phyloP scores from a whole-genome alignment of 2,797 vertebrate genomes.

The Enteromius treurensis region DNA sequence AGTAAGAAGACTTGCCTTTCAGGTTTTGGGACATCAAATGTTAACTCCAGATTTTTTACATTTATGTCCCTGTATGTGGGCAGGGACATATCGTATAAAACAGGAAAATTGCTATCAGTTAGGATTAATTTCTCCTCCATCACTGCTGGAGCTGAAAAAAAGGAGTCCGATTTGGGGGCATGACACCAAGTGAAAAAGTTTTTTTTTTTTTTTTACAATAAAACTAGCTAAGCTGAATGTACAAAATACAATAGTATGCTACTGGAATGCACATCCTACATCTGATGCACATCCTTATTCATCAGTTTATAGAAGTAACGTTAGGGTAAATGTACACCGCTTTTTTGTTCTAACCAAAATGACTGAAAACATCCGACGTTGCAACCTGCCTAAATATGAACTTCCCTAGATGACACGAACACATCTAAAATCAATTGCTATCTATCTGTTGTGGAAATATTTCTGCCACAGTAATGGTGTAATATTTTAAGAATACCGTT shows the following conservation, averaged over 20 bases:
- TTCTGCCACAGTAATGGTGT: not conserved
- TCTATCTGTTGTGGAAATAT: not conserved
- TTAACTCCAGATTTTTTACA: not conserved
- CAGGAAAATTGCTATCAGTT: too few relatives aligned
- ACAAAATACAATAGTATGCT: not conserved
- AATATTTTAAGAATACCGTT: not conserved
- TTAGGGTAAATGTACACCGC: not conserved
- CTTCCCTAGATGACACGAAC: not conserved
- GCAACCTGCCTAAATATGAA: not conserved
- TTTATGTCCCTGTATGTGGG: too few relatives aligned
- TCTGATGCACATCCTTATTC: not conserved
- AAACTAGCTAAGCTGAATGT: not conserved
- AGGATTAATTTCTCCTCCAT: too few relatives aligned
- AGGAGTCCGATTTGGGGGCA: too few relatives aligned
- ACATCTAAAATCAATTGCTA: not conserved
- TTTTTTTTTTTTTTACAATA: not conserved
- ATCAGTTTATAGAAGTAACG: not conserved
- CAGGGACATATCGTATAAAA: too few relatives aligned
- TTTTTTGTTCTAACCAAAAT: not conserved
- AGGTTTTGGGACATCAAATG: not conserved
- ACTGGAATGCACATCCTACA: not conserved
- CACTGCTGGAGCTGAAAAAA: too few relatives aligned
- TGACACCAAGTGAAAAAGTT: not conserved
- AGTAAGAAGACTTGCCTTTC: slow-evolving; percentile 1
- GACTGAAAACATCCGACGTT: not conserved